Evolutionary conservation across 2,113 vertebrate genomes (phyloP).

Genomic region (Sebastes fasciatus): DNA sequence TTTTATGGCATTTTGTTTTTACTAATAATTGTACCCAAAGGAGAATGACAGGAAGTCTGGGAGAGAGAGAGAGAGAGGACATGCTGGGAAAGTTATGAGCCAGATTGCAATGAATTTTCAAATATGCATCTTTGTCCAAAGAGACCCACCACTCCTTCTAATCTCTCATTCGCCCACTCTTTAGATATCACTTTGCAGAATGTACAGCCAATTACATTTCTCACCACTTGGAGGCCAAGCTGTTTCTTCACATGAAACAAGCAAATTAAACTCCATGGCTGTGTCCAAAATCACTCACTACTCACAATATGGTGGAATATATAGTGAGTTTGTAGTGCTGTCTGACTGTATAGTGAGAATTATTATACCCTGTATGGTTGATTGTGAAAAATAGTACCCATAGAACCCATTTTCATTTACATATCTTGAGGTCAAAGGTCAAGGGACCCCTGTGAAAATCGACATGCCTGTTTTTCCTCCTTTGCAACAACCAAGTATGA

Average conservation of each 20-base stretch:
- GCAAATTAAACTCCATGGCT: conserved; percentile 18
- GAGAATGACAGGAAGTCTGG: conserved; percentile 34
- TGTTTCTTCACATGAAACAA: conserved; percentile 16
- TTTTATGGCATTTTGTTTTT: conserved; percentile 31
- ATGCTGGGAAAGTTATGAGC: conserved; percentile 36
- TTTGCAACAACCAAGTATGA: too few relatives aligned
- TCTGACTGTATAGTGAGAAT: too few relatives aligned
- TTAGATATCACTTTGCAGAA: conserved; percentile 4
- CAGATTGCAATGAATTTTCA: conserved; percentile 38
- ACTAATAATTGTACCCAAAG: conserved; percentile 12
- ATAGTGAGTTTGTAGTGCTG: too few relatives aligned
- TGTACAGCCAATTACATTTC: conserved; percentile 21
- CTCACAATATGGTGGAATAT: too few relatives aligned
- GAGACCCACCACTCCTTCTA: conserved; percentile 31
- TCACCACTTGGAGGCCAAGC: not conserved
- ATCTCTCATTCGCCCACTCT: conserved; percentile 17
- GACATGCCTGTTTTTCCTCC: too few relatives aligned
- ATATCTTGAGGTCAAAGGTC: too few relatives aligned
- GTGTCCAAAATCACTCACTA: too few relatives aligned
- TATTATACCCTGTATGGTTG: too few relatives aligned
- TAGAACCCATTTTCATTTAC: too few relatives aligned
- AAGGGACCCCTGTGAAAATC: too few relatives aligned
- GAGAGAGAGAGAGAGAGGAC: conserved; percentile 14
- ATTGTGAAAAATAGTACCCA: too few relatives aligned
- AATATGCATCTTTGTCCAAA: conserved; percentile 47